Percentiles rank a stretch among this genome's conserved stretches.
These are phyloP conservation scores for Drosophila navojoa DNA, from an alignment of 1,140 invertebrate genomes.

Conservation along the genomic window DNA sequence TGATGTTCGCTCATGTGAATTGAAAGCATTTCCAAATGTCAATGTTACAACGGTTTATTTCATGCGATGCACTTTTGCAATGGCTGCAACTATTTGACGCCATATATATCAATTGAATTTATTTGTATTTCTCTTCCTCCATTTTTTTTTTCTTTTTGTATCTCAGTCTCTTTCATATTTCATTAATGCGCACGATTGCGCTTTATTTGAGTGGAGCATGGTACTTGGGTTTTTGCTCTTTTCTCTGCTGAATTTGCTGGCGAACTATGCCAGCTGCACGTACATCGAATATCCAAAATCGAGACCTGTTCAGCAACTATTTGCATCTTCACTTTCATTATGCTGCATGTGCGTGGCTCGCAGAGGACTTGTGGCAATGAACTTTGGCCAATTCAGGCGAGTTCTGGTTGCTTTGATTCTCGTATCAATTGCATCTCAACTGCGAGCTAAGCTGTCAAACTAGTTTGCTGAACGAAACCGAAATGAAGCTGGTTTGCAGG, in stretches of 20 bases:
- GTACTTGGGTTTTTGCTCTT: not conserved
- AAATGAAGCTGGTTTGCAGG: slow-evolving; percentile 63
- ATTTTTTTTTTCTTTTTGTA: not conserved
- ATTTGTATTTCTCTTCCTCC: not conserved
- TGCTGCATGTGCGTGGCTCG: slow-evolving; percentile 1
- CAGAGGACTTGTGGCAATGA: slow-evolving; percentile 57
- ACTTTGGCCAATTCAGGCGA: slow-evolving; percentile 50
- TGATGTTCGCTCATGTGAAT: slow-evolving; percentile 49
- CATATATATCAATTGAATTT: slow-evolving; percentile 24
- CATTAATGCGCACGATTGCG: slow-evolving; percentile 4
- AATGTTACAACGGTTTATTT: slow-evolving; percentile 47
- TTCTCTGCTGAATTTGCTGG: not conserved
- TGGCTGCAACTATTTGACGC: slow-evolving; percentile 22
- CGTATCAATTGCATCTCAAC: slow-evolving; percentile 35
- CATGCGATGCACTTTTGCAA: slow-evolving; percentile 7
- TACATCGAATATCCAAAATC: slow-evolving; percentile 21
- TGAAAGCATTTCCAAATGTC: slow-evolving; percentile 71
- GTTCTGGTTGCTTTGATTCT: slow-evolving; percentile 43
- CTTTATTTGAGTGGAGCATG: slow-evolving; percentile 8
- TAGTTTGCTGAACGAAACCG: slow-evolving; percentile 72
- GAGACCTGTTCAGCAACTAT: slow-evolving; percentile 58
- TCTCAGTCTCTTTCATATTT: not conserved
- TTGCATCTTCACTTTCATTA: slow-evolving; percentile 72
- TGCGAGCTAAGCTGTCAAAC: slow-evolving; percentile 64
- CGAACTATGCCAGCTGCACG: slow-evolving; percentile 24